Evolutionary conservation across 1,140 invertebrate genomes (phyloP), one percentile per base, ranked within the genome.

Genomic region (Vollenhovia emeryi): DNA sequence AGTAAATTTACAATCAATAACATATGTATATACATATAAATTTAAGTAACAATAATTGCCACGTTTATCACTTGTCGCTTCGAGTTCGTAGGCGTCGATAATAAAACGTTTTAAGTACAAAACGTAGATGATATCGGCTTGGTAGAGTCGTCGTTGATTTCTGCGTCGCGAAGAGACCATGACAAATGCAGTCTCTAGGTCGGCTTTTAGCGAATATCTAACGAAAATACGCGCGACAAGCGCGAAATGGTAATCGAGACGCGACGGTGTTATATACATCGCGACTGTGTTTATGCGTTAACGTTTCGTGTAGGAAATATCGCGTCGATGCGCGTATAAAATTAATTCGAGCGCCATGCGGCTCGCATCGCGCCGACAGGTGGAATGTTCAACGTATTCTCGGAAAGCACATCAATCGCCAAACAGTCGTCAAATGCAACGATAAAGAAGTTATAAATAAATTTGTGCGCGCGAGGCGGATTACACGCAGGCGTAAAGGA

Each of bases 101-200:
- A 45, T 33, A 43, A 73, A 55, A 30, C 13, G 2, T 24, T 45
- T 59, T 82, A 82, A 82, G 78, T 82, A 82, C 78, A 73, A 80
- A 82, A 82, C n/a, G 24, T 57, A 33, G 33, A 82, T 45, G 78
- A 43, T n/a, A n/a, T 30, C 36, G 55, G 18, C 36, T 33, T 71
- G 13, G 30, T 59, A 43, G 24, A 45, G 3, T 43, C 24, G 21
- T 30, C 13, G 13, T n/a, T 27, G 13, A 8, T 79, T 36, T 68
- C 18, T 68, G 30, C 27, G 8, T 79, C 43, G 60, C 36, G 27
- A 69, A 9, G 24, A 55, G 33, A 80, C 21, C 45, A 76, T 40
- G 27, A 71, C 43, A 80, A 80, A 43, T 71, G 64, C 48, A 80
- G 48, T 55, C 36, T 45, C 50, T 43, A 21, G 27, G 30, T 78